These are phyloP conservation scores for Paedocypris micromegethes DNA, from an alignment of 2,797 vertebrate species.

Conservation along the genomic window DNA sequence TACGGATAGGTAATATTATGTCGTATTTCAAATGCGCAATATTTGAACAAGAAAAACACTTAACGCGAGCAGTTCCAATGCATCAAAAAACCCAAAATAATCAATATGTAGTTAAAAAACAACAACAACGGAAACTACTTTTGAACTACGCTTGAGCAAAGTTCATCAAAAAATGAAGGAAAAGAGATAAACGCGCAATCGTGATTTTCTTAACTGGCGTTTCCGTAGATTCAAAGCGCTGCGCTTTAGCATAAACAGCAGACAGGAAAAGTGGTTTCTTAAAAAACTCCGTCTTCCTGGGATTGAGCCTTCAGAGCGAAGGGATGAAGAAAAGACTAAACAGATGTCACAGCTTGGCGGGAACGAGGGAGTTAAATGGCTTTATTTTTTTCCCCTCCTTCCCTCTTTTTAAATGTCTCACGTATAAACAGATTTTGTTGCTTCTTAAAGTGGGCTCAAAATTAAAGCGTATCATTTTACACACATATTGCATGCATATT, in stretches of 20 bases:
- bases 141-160: neutral
- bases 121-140: no score
- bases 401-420: slow-evolving; percentile 71
- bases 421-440: slow-evolving; percentile 85
- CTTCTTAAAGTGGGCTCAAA: slow-evolving; percentile 94
- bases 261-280: slow-evolving; percentile 31
- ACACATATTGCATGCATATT: slow-evolving; percentile 98
- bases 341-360: slow-evolving; percentile 70
- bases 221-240: slow-evolving; percentile 35
- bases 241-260: slow-evolving; percentile 31
- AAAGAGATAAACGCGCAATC: slow-evolving; percentile 37
- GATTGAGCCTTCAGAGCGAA: slow-evolving; percentile 38
- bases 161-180: slow-evolving; percentile 27
- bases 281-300: slow-evolving; percentile 29
- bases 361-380: slow-evolving; percentile 73
- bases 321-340: slow-evolving; percentile 55
- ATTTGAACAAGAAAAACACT: no score
- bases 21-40: no score
- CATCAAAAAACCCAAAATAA: neutral
- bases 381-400: slow-evolving; percentile 52
- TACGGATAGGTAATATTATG: no score
- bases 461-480: slow-evolving; percentile 99
- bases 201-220: slow-evolving; percentile 33
- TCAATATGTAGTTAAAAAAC: no score
- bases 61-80: no score